These are phyloP conservation scores for Parascotia fuliginaria DNA, from an alignment of 2,888 invertebrate genomes.

Conservation along the genomic window DNA sequence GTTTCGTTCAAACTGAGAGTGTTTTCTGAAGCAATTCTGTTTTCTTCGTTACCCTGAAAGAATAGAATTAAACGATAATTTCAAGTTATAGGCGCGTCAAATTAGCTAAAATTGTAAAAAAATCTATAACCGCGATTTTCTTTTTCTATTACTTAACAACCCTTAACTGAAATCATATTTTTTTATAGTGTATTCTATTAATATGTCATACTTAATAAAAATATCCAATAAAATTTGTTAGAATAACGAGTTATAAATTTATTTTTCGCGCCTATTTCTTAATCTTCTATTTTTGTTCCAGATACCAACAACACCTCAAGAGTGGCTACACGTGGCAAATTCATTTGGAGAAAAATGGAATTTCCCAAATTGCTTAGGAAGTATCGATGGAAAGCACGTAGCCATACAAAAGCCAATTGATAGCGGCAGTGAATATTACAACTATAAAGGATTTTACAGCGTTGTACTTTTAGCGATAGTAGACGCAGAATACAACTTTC, in stretches of 20 bases:
- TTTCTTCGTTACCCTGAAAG: conserved; percentile 31
- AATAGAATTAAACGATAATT: conserved; percentile 33
- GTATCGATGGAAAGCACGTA: conserved; percentile 25
- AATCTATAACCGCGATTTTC: conserved; percentile 18
- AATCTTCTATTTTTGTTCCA: conserved; percentile 23
- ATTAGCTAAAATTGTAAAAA: conserved; percentile 18
- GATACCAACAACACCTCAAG: conserved; percentile 4
- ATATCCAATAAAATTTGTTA: conserved; percentile 28
- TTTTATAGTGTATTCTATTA: conserved; percentile 15
- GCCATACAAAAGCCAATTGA: conserved; percentile 21
- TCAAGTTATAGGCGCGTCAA: conserved; percentile 12
- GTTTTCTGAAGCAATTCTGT: conserved; percentile 27
- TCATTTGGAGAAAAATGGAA: conserved; percentile 18
- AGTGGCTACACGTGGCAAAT: conserved; percentile 20
- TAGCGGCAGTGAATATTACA: conserved; percentile 25
- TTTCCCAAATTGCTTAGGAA: conserved; percentile 23
- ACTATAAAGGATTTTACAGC: conserved; percentile 26
- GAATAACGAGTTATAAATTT: conserved; percentile 26
- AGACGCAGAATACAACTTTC: conserved; percentile 29
- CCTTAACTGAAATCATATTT: conserved; percentile 27
- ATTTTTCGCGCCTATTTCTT: conserved; percentile 24
- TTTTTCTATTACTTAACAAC: conserved; percentile 25
- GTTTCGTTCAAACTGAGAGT: conserved; percentile 2
- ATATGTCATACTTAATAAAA: conserved; percentile 15
- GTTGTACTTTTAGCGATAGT: conserved; percentile 24